phyloP scores from a whole-genome alignment of 1,140 invertebrate genomes.

The Rhagoletis zephyria region DNA sequence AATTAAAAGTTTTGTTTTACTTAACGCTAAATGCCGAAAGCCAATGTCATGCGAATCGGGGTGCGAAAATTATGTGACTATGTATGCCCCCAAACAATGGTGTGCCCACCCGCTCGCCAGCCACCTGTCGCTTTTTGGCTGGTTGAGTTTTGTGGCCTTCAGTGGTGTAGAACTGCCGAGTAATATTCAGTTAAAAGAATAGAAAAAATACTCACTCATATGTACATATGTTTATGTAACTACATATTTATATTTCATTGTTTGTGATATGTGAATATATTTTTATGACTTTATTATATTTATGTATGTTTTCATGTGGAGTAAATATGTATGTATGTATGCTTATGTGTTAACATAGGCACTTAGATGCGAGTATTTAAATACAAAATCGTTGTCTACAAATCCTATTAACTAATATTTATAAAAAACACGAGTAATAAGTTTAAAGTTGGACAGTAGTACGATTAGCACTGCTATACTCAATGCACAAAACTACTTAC shows the following conservation, averaged over 20 bases:
- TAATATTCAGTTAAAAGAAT: not conserved
- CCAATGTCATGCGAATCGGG: slow-evolving; percentile 59
- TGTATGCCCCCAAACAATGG: slow-evolving; percentile 13
- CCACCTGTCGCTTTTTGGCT: slow-evolving; percentile 15
- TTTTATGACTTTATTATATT: slow-evolving; percentile 45
- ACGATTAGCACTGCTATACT: too few relatives aligned
- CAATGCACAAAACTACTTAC: too few relatives aligned
- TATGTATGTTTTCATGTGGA: not conserved
- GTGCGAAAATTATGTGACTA: slow-evolving; percentile 35
- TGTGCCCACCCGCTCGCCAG: not conserved
- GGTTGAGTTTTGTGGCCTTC: not conserved
- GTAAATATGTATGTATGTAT: not conserved
- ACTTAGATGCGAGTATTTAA: too few relatives aligned
- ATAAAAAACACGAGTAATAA: too few relatives aligned
- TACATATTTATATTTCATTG: not conserved
- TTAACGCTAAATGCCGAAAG: slow-evolving; percentile 30
- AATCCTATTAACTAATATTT: too few relatives aligned
- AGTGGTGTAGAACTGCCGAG: not conserved
- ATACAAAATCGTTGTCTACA: too few relatives aligned
- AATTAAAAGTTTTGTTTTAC: slow-evolving; percentile 55
- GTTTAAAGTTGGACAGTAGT: too few relatives aligned
- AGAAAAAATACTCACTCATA: not conserved
- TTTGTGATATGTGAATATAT: slow-evolving; percentile 32
- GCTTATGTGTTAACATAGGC: not conserved
- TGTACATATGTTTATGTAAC: not conserved